These are phyloP conservation scores for Camelus bactrianus DNA, from an alignment of 2,113 vertebrate genomes.

Conservation along the genomic window DNA sequence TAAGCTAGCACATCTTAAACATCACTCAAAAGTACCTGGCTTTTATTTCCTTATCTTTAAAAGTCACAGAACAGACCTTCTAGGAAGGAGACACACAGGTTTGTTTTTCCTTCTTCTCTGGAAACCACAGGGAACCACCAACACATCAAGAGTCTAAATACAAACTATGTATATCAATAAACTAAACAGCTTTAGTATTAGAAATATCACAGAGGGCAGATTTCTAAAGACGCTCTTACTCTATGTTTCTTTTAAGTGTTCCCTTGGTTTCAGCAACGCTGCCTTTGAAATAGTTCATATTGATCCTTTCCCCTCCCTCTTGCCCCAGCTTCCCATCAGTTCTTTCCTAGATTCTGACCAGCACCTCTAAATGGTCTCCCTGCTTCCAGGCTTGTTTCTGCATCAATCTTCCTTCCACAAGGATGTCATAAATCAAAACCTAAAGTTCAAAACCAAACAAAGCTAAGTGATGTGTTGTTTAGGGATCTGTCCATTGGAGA, in stretches of 20 bases:
- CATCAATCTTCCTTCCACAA: not conserved
- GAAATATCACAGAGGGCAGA: not conserved
- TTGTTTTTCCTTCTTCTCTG: not conserved
- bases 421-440: not conserved
- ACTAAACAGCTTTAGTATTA: conserved; percentile 28
- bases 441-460: conserved; percentile 11
- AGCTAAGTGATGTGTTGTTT: not conserved
- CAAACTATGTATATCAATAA: conserved; percentile 26
- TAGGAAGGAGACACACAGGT: not conserved
- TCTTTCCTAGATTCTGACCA: not conserved
- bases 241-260: not conserved
- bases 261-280: not conserved
- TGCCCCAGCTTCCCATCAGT: not conserved
- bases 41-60: conserved; percentile 29
- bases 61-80: not conserved
- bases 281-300: not conserved
- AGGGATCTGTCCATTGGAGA: not conserved
- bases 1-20: not conserved
- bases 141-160: not conserved
- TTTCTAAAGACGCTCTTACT: conserved; percentile 19
- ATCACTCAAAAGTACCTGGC: not conserved
- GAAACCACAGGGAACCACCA: conserved; percentile 10
- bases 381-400: not conserved
- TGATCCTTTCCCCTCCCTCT: not conserved
- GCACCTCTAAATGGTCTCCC: not conserved